Evolutionary conservation across 2,797 vertebrate species (phyloP), one percentile per base, ranked within the genome.

Genomic region (Notamacropus eugenii): DNA sequence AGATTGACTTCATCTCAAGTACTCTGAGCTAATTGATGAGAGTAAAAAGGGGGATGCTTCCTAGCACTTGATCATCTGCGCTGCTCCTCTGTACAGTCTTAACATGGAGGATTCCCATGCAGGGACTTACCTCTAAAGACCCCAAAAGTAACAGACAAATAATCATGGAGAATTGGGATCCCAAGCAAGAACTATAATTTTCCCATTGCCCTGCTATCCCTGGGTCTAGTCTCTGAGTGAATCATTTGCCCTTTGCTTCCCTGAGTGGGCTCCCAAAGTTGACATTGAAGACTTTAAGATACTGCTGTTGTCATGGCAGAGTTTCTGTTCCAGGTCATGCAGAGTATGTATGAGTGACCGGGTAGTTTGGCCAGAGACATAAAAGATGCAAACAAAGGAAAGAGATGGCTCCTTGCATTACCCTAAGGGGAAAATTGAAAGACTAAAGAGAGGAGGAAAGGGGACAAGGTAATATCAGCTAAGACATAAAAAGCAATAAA

Each of bases 401-500:
- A 74, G 90, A 95, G 29, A 58, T 87, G 74, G 52, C 52, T 54
- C 92, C 90, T 93, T 95, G 93, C 13, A n/a, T 91, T 91, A 58
- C 55, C 57, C 93, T 74, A 87, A 90, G 28, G 87, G 16, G 22
- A 93, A 52, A 92, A 94, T 90, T 90, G 91, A n/a, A 92, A 92
- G 87, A 29, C 13, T 40, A 74, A 91, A 92, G 27, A 29, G 1
- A 31, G 40, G 54, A 52, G 40, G 46, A 58, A 54, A 94, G 57
- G 50, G 24, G 31, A 54, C 93, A 91, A 97, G 55, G 96, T 87
- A 97, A 94, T 97, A 97, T 96, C 82, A 95, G 97, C 93, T 96
- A 97, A 93, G 96, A 97, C 90, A 98, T 97, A 98, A 97, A 98
- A 98, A 95, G 97, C 97, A 95, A 97, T 98, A 97, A 98, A 97